phyloP scores from a whole-genome alignment of 2,113 vertebrate genomes.

The Theristicus caerulescens region DNA sequence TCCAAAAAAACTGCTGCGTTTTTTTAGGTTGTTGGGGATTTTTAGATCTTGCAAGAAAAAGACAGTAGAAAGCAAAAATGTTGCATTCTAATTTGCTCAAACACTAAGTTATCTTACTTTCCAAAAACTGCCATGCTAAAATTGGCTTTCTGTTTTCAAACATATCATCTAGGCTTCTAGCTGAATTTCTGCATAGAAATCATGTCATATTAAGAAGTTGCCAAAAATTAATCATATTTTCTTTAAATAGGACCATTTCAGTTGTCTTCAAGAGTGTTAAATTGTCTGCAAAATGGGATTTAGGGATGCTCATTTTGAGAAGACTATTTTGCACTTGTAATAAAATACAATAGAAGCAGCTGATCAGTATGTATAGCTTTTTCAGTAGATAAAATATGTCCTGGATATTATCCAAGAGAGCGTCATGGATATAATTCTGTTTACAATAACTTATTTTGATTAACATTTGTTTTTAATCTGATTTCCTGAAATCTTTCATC shows the following conservation, averaged over 20 bases:
- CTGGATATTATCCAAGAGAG: not conserved
- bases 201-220: not conserved
- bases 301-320: not conserved
- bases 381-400: not conserved
- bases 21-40: not conserved
- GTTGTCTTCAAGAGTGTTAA: not conserved
- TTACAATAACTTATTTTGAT: not conserved
- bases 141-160: slow-evolving; percentile 10
- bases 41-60: not conserved
- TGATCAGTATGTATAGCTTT: not conserved
- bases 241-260: not conserved
- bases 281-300: not conserved
- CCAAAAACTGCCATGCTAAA: not conserved
- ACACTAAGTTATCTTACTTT: not conserved
- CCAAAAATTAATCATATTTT: not conserved
- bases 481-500: not conserved
- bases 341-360: not conserved
- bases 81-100: not conserved
- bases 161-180: not conserved
- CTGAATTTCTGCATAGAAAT: not conserved
- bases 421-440: not conserved
- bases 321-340: not conserved
- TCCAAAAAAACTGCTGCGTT: not conserved
- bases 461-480: not conserved
- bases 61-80: not conserved